Evolutionary conservation across 2,888 invertebrate genomes (phyloP).

Genomic region (Eumerus sabulonum): DNA sequence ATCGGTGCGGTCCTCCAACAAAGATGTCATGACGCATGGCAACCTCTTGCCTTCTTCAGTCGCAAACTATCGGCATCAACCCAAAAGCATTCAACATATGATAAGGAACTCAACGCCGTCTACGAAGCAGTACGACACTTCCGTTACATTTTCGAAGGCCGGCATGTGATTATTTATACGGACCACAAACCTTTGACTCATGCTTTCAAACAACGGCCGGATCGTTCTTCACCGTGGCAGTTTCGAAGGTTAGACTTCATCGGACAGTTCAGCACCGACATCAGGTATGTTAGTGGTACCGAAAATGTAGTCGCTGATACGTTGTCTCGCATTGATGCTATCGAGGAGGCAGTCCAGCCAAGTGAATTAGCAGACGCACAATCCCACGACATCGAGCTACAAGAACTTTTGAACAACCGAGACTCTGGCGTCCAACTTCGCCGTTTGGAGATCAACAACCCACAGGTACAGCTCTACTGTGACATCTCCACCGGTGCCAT

Average conservation of each 20-base stretch:
- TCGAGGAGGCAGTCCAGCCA: background rate
- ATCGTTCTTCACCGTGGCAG: background rate
- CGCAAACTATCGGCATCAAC: too few species aligned
- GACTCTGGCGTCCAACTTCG: background rate
- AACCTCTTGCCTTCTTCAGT: too few species aligned
- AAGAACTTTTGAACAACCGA: constrained; percentile 2
- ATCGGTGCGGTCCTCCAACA: constrained; percentile 25
- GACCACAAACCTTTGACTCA: too few species aligned
- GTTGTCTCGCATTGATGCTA: background rate
- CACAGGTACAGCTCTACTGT: too few species aligned
- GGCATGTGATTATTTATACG: too few species aligned
- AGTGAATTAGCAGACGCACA: background rate
- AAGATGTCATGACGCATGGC: constrained; percentile 1
- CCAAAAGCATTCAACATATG: too few species aligned
- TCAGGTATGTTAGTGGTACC: constrained; percentile 5
- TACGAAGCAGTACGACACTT: too few species aligned
- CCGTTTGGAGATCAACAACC: too few species aligned
- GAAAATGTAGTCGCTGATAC: constrained; percentile 20
- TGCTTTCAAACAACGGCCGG: constrained; percentile 24
- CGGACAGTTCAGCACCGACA: constrained; percentile 10
- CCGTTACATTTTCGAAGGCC: too few species aligned
- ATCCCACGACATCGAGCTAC: background rate
- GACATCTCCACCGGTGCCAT: too few species aligned
- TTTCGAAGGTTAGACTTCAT: too few species aligned
- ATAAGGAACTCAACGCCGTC: too few species aligned